phyloP scores from a whole-genome alignment of 2,888 invertebrate genomes.

The Urechis unicinctus region DNA sequence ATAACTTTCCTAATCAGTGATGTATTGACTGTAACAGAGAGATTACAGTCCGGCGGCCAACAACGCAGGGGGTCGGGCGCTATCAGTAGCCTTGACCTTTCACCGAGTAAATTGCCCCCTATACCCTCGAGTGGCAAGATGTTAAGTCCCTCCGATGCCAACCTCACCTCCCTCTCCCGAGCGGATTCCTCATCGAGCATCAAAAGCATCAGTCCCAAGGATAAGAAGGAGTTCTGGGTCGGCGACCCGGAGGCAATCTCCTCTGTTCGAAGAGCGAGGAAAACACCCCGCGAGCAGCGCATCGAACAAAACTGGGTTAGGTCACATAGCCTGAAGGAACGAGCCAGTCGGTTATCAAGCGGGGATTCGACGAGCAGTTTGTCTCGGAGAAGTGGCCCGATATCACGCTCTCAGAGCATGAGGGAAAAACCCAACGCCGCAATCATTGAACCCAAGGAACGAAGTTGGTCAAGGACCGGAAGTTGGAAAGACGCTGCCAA shows the following conservation, averaged over 20 bases:
- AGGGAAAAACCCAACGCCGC: too few species aligned
- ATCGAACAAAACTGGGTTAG: neutral
- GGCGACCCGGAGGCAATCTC: neutral
- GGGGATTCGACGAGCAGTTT: neutral
- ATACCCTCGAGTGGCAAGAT: neutral
- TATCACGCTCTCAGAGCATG: too few species aligned
- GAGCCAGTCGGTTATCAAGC: neutral
- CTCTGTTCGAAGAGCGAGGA: neutral
- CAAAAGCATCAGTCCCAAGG: neutral
- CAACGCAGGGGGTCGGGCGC: too few species aligned
- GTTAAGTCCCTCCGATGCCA: neutral
- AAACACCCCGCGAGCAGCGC: neutral
- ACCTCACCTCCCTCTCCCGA: neutral
- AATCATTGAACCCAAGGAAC: too few species aligned
- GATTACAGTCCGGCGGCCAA: too few species aligned
- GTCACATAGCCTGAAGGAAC: neutral
- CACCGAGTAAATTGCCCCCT: neutral
- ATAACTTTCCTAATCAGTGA: too few species aligned
- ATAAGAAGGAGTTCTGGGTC: neutral
- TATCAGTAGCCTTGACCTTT: too few species aligned
- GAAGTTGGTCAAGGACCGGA: too few species aligned
- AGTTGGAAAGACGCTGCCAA: too few species aligned
- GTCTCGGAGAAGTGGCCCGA: too few species aligned
- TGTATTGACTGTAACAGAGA: too few species aligned
- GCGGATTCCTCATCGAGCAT: neutral